phyloP scores from a whole-genome alignment of 2,797 vertebrate species.

The Danio aesculapii region DNA sequence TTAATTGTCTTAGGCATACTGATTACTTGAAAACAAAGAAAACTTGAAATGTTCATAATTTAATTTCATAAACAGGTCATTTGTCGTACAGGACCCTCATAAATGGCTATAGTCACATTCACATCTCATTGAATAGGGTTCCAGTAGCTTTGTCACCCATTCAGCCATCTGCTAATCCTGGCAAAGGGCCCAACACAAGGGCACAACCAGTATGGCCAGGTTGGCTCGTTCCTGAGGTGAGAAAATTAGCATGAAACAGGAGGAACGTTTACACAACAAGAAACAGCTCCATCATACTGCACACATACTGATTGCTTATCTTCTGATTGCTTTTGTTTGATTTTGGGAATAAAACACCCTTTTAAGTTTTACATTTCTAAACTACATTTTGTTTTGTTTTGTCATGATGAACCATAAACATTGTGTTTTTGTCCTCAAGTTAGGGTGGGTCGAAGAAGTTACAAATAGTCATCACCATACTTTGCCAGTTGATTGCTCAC shows the following conservation, averaged over 20 bases:
- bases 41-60: slow-evolving; percentile 18
- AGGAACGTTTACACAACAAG: slow-evolving; percentile 41
- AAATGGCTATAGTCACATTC: slow-evolving; percentile 64
- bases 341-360: slow-evolving; percentile 3
- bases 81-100: slow-evolving; percentile 34
- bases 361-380: slow-evolving; percentile 10
- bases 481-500: too few relatives aligned
- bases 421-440: slow-evolving; percentile 25
- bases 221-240: slow-evolving; percentile 56
- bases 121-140: slow-evolving; percentile 71
- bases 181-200: slow-evolving; percentile 60
- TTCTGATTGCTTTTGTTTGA: slow-evolving; percentile 20
- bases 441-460: neutral
- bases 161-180: slow-evolving; percentile 77
- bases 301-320: slow-evolving; percentile 18
- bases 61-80: slow-evolving; percentile 27
- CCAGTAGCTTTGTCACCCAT: slow-evolving; percentile 70
- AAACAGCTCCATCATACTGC: slow-evolving; percentile 31
- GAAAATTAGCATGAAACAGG: slow-evolving; percentile 53
- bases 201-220: slow-evolving; percentile 59
- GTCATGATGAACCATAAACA: neutral
- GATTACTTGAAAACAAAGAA: slow-evolving; percentile 19
- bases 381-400: neutral
- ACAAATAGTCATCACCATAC: too few relatives aligned
- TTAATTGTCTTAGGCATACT: neutral